A percentile compares a stretch with the other conserved stretches of the same genome.
phyloP scores from a whole-genome alignment of 2,113 vertebrate genomes.

The Forbesichthys agassizii region DNA sequence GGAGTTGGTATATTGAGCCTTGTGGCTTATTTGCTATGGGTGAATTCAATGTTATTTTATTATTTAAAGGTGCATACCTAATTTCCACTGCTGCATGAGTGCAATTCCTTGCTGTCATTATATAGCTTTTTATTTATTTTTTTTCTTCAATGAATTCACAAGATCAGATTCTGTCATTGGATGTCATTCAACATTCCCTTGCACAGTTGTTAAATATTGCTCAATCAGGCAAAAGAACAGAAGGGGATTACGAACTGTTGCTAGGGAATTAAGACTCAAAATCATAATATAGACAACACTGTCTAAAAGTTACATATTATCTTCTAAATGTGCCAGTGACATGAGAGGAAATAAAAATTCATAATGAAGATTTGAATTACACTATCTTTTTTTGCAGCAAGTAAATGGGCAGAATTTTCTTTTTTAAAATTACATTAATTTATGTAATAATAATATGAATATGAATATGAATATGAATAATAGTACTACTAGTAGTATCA shows the following conservation, averaged over 20 bases:
- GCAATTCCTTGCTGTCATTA: constrained; percentile 42
- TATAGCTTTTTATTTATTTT: constrained; percentile 17
- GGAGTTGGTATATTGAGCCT: constrained; percentile 46
- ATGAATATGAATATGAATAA: too few relatives aligned
- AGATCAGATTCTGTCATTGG: constrained; percentile 47
- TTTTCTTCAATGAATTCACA: constrained; percentile 14
- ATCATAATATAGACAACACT: constrained; percentile 48
- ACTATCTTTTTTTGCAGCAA: too few relatives aligned
- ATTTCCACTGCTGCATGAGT: constrained; percentile 34
- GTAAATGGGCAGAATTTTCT: too few relatives aligned
- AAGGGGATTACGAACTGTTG: constrained; percentile 47
- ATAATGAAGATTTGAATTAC: not conserved
- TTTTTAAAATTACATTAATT: too few relatives aligned
- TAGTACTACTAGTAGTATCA: too few relatives aligned
- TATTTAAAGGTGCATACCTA: constrained; percentile 33
- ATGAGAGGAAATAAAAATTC: constrained; percentile 15
- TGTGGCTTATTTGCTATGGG: constrained; percentile 18
- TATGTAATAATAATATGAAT: too few relatives aligned
- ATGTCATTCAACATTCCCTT: constrained; percentile 31
- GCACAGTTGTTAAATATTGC: constrained; percentile 35
- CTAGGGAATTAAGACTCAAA: constrained; percentile 45
- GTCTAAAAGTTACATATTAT: constrained; percentile 30
- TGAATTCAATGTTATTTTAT: constrained; percentile 57
- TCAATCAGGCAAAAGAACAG: constrained; percentile 11
- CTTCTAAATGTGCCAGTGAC: constrained; percentile 17